Evolutionary conservation across 2,888 invertebrate species (phyloP).

Genomic region (Drosophila pegasa): DNA sequence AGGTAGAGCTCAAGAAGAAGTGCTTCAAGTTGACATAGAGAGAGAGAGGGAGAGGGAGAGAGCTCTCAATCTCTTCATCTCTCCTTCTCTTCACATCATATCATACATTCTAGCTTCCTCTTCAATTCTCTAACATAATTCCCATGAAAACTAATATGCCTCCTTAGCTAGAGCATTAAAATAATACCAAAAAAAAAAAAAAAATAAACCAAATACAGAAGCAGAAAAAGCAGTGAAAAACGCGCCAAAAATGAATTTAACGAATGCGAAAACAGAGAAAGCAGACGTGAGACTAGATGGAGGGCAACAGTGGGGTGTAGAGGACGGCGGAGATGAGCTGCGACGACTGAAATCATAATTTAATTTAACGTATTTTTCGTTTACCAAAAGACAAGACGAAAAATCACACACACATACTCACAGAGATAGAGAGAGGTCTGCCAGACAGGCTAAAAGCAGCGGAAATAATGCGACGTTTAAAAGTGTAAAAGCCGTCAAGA

Average conservation of each 20-base stretch:
- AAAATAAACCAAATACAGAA: too few species aligned
- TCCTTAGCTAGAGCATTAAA: constrained; percentile 1
- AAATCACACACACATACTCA: constrained; percentile 55
- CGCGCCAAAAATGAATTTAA: constrained; percentile 69
- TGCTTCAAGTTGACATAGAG: neutral
- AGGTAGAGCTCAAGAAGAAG: neutral
- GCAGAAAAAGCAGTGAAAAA: constrained; percentile 27
- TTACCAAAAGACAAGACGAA: constrained; percentile 69
- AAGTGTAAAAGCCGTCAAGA: constrained; percentile 78
- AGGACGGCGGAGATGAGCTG: constrained; percentile 10
- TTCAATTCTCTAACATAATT: neutral
- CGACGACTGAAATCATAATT: constrained; percentile 75
- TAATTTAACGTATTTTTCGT: constrained; percentile 78
- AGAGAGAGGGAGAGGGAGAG: neutral
- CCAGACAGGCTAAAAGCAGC: constrained; percentile 73
- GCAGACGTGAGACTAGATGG: constrained; percentile 12
- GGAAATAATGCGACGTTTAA: constrained; percentile 78
- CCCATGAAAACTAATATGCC: neutral
- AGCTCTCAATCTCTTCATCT: too few species aligned
- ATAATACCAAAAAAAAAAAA: constrained; percentile 3
- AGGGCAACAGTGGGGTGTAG: neutral
- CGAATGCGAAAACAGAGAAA: constrained; percentile 61
- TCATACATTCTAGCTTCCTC: neutral
- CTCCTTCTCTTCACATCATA: too few species aligned
- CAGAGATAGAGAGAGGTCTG: neutral